Conservation (phyloP, 2,888 invertebrate genomes). For the Aspidiotus rigidus region DNA sequence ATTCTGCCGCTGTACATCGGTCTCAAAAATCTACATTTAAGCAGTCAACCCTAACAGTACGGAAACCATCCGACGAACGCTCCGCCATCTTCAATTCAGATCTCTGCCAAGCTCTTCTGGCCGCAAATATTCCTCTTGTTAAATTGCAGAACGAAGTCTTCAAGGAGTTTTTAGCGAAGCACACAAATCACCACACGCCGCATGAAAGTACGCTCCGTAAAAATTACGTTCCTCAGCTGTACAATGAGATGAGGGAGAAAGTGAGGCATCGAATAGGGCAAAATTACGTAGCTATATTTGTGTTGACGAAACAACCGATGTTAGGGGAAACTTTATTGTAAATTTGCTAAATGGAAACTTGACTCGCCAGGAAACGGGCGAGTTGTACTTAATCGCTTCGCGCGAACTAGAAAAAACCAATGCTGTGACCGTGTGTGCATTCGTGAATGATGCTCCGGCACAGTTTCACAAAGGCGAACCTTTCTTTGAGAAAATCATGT, state of each 20-base stretch:
- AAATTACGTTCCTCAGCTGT: constrained; percentile 5
- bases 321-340: constrained; percentile 3
- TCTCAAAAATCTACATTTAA: no score
- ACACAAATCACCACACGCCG: no score
- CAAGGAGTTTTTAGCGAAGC: no score
- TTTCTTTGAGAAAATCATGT: not conserved
- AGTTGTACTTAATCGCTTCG: not conserved
- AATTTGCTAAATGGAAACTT: constrained; percentile 9
- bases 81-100: no score
- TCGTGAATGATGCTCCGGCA: not conserved
- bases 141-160: no score
- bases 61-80: no score
- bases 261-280: constrained; percentile 4
- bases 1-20: no score
- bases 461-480: not conserved
- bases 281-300: constrained; percentile 2
- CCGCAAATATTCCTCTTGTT: no score
- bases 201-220: constrained; percentile 11
- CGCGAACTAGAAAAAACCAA: not conserved
- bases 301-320: constrained; percentile 13
- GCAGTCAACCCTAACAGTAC: no score
- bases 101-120: no score
- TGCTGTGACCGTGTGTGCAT: not conserved
- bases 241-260: constrained; percentile 12
- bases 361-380: not conserved